A percentile compares a stretch with the other conserved stretches of the same genome.
These are phyloP conservation scores for Bombus pyrosoma DNA, from an alignment of 1,140 invertebrate genomes.

Conservation along the genomic window DNA sequence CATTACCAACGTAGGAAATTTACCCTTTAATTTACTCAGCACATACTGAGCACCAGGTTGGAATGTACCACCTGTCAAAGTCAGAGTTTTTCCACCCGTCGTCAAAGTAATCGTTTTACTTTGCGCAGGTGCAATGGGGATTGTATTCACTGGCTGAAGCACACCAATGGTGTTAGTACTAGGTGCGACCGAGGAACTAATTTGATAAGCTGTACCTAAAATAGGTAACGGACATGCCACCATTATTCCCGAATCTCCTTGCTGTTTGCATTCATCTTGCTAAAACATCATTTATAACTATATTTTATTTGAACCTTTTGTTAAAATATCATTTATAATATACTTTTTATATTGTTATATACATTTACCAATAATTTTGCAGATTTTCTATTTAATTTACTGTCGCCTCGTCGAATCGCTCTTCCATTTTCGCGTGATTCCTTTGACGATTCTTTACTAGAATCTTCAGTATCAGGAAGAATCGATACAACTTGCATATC, in stretches of 20 bases:
- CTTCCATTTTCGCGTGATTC: conserved; percentile 31
- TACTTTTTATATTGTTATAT: not conserved
- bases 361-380: conserved; percentile 27
- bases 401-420: not conserved
- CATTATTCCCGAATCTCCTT: conserved; percentile 34
- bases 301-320: not conserved
- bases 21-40: conserved; percentile 70
- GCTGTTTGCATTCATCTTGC: conserved; percentile 37
- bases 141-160: conserved; percentile 43
- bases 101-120: conserved; percentile 68
- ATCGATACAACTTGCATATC: conserved; percentile 41
- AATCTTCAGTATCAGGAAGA: conserved; percentile 43
- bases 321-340: not conserved
- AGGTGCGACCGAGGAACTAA: conserved; percentile 43
- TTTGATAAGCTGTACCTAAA: conserved; percentile 54
- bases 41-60: conserved; percentile 67
- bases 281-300: conserved; percentile 19
- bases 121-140: conserved; percentile 53
- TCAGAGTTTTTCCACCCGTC: conserved; percentile 70
- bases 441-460: conserved; percentile 49
- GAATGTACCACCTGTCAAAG: conserved; percentile 65
- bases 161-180: conserved; percentile 38
- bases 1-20: conserved; percentile 63
- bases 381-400: conserved; percentile 32
- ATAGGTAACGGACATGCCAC: conserved; percentile 44